Base-by-base conservation (phyloP, 2,888 invertebrate species). In the Unio delphinus region DNA sequence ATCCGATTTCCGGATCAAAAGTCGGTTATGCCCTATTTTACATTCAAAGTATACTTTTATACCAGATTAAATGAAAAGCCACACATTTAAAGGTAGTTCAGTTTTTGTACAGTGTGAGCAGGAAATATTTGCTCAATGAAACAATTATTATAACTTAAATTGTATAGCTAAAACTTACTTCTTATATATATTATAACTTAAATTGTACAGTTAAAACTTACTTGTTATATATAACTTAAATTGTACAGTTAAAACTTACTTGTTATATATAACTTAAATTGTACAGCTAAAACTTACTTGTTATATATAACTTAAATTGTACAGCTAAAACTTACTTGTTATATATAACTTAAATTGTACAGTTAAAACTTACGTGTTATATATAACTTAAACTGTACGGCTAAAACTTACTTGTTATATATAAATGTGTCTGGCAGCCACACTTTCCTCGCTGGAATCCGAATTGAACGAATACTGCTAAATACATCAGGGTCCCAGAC, bases 401-500 rank as follows among this genome's bases (percentile, higher is more conserved):
- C 58, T 34, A 68, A 26, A 17, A 73, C 83, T 3, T 85, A 90
- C 68, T 95, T 95, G 58, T 95, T 95, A 82, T 94, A 95, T 45
- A 95, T 89, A 7, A 94, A 92, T 81, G 95, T 91, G 83, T 94
- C 93, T 0, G 95, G 95, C 17, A 93, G 91, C 95, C 96, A 96
- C 66, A 96, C 92, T 69, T 93, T 91, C 62, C 92, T 91, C 73
- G 93, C 93, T 54, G 92, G 92, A 20, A 95, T 89, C 81, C 94
- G 92, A 55, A 94, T 90, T 66, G 92, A 92, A 15, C 91, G 89
- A 23, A 95, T 92, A 61, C 92, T 92, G 17, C 93, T 93, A 86
- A 93, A 94, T n/a, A 94, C 92, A 3, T 90, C 89, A 0, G 94
- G 93, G 65, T 92, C 92, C 95, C 96, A 96, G 20, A 89, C 91